Conservation (phyloP, 2,888 invertebrate genomes). For the Agrotis segetum region DNA sequence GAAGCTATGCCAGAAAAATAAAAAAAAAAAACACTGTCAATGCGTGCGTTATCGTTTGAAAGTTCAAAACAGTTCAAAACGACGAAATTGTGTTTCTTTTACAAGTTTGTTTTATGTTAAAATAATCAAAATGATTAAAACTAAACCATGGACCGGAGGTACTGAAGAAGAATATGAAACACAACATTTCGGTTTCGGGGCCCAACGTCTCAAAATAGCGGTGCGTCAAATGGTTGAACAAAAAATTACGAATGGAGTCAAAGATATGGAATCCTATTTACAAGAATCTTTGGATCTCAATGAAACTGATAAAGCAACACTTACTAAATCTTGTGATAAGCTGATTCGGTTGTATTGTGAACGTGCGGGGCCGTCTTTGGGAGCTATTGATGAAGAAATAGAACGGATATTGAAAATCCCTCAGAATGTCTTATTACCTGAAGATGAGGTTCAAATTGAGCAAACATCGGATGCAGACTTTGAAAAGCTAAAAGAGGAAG, state of each 20-base stretch:
- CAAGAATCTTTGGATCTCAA: conserved; percentile 81
- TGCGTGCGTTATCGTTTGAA: conserved; percentile 7
- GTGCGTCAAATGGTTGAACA: conserved; percentile 86
- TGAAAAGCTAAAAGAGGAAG: conserved; percentile 81
- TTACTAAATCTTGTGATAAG: conserved; percentile 83
- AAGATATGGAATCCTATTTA: conserved; percentile 83
- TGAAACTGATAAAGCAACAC: conserved; percentile 81
- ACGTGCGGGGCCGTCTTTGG: conserved; percentile 80
- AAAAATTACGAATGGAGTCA: conserved; percentile 83
- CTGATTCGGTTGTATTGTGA: conserved; percentile 83
- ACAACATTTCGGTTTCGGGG: conserved; percentile 87
- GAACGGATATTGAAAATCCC: conserved; percentile 82
- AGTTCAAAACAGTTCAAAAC: conserved; percentile 26
- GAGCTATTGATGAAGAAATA: conserved; percentile 82
- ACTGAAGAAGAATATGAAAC: conserved; percentile 88
- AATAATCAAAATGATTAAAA: conserved; percentile 77
- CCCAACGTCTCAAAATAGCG: conserved; percentile 85
- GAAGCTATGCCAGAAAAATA: too few relatives aligned
- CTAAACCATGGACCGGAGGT: conserved; percentile 82
- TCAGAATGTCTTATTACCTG: conserved; percentile 82
- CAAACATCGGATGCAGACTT: conserved; percentile 81
- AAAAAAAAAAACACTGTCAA: too few relatives aligned
- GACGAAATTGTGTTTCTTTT: too few relatives aligned
- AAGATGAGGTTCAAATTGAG: conserved; percentile 82
- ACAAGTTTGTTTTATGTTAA: not conserved